phyloP scores from a whole-genome alignment of 2,888 invertebrate genomes.

The Melipona bicolor region DNA sequence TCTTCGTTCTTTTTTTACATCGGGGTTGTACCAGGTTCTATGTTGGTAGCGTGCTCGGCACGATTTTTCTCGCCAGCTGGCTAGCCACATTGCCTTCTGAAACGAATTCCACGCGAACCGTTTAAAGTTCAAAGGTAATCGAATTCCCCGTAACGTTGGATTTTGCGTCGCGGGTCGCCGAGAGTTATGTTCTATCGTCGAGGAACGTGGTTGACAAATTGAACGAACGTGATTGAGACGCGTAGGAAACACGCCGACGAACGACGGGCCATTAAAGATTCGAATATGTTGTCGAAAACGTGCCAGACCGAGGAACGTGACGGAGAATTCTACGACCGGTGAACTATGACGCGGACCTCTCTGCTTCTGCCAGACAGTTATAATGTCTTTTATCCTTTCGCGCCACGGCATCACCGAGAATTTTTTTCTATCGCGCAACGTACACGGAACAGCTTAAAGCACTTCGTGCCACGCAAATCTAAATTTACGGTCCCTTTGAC shows the following conservation, averaged over 20 bases:
- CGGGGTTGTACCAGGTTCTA: conserved; percentile 36
- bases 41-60: conserved; percentile 33
- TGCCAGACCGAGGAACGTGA: conserved; percentile 27
- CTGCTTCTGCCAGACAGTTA: conserved; percentile 37
- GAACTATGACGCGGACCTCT: conserved; percentile 35
- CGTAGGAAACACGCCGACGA: conserved; percentile 4
- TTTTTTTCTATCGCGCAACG: conserved; percentile 35
- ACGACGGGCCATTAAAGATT: conserved; percentile 8
- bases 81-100: not conserved
- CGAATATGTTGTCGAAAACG: conserved; percentile 31
- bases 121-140: not conserved
- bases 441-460: conserved; percentile 33
- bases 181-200: too few relatives aligned
- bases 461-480: conserved; percentile 43
- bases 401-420: not conserved
- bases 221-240: conserved; percentile 31
- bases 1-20: conserved; percentile 39
- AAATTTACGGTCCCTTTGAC: conserved; percentile 55
- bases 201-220: conserved; percentile 37
- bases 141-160: not conserved
- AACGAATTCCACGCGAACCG: not conserved
- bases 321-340: conserved; percentile 25
- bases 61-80: conserved; percentile 15
- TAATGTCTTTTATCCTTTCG: conserved; percentile 15
- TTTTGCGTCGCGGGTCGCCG: not conserved